Percentiles rank a stretch among this genome's conserved stretches.
Conservation (phyloP, 2,888 invertebrate genomes). For the Galerucella nymphaeae region DNA sequence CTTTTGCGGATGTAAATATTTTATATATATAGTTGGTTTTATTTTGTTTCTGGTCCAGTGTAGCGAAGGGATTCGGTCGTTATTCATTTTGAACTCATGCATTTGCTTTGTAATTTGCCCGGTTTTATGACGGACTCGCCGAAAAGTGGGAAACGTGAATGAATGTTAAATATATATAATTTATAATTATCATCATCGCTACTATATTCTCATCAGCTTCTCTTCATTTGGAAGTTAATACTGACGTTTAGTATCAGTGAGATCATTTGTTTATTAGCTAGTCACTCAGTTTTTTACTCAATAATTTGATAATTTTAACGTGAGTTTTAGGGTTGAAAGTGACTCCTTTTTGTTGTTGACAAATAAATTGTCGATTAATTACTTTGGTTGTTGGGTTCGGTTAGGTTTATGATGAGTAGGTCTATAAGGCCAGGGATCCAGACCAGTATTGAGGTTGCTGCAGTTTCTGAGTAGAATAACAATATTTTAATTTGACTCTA, state of each 20-base stretch:
- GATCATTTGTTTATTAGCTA: no score
- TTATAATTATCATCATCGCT: constrained; percentile 33
- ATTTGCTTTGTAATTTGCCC: constrained; percentile 38
- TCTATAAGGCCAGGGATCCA: no score
- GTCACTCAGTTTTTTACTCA: no score
- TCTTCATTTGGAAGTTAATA: constrained; percentile 27
- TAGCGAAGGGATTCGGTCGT: constrained; percentile 17
- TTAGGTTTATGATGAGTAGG: no score
- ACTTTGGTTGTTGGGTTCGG: no score
- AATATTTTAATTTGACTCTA: no score
- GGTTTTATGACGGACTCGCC: constrained; percentile 30
- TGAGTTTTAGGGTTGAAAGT: no score
- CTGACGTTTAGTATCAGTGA: background rate
- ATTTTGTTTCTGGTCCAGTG: constrained; percentile 36
- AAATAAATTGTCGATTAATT: no score
- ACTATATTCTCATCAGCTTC: constrained; percentile 26
- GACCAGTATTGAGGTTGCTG: no score
- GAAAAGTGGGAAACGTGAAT: constrained; percentile 16
- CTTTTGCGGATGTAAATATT: constrained; percentile 42
- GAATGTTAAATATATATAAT: constrained; percentile 33
- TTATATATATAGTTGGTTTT: constrained; percentile 41
- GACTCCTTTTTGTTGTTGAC: no score
- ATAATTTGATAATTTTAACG: no score
- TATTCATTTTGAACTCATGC: constrained; percentile 30
- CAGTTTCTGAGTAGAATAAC: no score